A percentile compares a stretch with the other conserved stretches of the same genome.
These are phyloP conservation scores for Sclerodermus sp. DNA, from an alignment of 2,888 invertebrate genomes.

Conservation along the genomic window DNA sequence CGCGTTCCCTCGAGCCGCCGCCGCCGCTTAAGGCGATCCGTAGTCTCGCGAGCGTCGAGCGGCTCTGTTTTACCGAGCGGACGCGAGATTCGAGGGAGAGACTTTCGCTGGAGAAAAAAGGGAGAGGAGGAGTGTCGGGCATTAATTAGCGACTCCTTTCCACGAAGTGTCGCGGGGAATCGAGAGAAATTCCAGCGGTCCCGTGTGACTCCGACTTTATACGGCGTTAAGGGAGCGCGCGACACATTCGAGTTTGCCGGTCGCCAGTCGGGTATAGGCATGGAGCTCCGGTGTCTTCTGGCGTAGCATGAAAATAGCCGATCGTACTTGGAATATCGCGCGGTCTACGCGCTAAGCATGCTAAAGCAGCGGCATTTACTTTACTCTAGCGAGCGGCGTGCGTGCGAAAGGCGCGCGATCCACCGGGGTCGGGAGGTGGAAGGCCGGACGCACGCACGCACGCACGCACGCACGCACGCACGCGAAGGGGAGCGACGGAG, in stretches of 20 bases:
- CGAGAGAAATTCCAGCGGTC: slow-evolving; percentile 18
- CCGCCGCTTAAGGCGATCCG: no score
- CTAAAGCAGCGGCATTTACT: slow-evolving; percentile 19
- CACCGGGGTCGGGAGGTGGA: not conserved
- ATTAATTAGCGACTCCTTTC: not conserved
- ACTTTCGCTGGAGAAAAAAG: no score
- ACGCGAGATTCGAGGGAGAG: not conserved
- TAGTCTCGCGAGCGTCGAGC: no score
- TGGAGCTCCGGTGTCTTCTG: slow-evolving; percentile 25
- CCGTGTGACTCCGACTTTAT: slow-evolving; percentile 25
- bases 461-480: not conserved
- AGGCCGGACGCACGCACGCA: not conserved
- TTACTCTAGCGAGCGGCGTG: no score
- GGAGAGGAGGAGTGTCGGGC: no score
- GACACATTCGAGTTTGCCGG: no score
- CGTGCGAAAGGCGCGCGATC: not conserved
- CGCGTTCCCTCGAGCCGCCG: no score
- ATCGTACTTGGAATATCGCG: slow-evolving; percentile 44
- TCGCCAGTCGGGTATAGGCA: slow-evolving; percentile 15
- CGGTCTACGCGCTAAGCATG: slow-evolving; percentile 41
- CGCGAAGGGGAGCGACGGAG: slow-evolving; percentile 11
- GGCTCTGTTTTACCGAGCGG: no score
- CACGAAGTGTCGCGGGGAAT: slow-evolving; percentile 3
- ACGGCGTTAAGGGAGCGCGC: slow-evolving; percentile 4
- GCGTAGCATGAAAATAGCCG: slow-evolving; percentile 43